Evolutionary conservation across 2,888 invertebrate species (phyloP).

Genomic region (Cerceris rybyensis): DNA sequence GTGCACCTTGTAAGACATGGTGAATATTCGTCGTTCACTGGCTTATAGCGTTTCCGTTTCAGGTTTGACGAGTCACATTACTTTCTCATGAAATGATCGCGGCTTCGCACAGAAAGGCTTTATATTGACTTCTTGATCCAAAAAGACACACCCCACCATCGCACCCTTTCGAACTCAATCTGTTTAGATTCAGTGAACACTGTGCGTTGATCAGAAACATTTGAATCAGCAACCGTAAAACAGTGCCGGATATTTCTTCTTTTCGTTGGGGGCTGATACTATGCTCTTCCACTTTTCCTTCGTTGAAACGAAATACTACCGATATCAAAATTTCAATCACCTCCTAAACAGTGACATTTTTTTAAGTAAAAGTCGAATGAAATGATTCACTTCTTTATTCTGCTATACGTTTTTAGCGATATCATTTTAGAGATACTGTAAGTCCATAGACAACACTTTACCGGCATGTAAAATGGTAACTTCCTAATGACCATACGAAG

Average conservation of each 20-base stretch:
- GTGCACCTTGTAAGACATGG: conserved; percentile 64
- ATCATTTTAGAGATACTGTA: no score
- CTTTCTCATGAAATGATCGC: conserved; percentile 77
- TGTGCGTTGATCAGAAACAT: conserved; percentile 46
- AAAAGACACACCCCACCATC: conserved; percentile 48
- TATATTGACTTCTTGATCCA: conserved; percentile 75
- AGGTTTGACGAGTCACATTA: conserved; percentile 65
- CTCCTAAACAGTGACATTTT: no score
- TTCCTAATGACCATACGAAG: no score
- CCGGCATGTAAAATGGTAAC: no score
- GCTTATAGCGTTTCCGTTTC: conserved; percentile 46
- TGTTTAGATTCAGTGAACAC: conserved; percentile 33
- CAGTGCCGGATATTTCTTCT: conserved; percentile 31
- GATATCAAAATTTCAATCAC: not conserved
- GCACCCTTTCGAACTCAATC: not conserved
- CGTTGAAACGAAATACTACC: not conserved
- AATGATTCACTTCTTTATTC: no score
- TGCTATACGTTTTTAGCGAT: no score
- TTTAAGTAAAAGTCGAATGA: no score
- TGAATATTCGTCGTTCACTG: conserved; percentile 36
- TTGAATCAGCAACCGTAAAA: conserved; percentile 56
- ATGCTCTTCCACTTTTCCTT: conserved; percentile 29
- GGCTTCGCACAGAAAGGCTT: conserved; percentile 68
- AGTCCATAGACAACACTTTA: no score
- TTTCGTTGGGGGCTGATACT: conserved; percentile 9